Base-by-base conservation (phyloP, 2,797 vertebrate species). In the Microtus agrestis region DNA sequence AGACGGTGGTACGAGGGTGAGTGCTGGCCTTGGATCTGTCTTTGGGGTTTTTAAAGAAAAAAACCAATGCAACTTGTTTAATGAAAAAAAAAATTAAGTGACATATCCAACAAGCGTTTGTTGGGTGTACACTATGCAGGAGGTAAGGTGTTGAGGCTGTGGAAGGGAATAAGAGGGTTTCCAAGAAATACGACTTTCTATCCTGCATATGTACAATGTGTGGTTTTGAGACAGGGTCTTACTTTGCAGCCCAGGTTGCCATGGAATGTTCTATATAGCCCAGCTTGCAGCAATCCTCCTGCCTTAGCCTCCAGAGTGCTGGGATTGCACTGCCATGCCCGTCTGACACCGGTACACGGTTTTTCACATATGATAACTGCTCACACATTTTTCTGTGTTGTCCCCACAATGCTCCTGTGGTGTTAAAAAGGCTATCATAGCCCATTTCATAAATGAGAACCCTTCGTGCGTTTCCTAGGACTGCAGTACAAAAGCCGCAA, bases 391-490 rank as follows among this genome's bases (percentile, higher is more conserved):
- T 6, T 37, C 34, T 61, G 84, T 29, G 8, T 8, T 27, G 71
- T 46, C 11, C 54, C 17, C 19, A 15, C 1, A 3, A n/a, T 6
- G 15, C 8, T 56, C 40, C 3, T 1, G 4, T 0, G 59, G 51
- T 51, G 2, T 4, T 14, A 56, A 15, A 65, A 73, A 25, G 25
- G n/a, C 0, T 4, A 8, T 0, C 2, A 10, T 3, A 0, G 6
- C 63, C 25, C 15, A 3, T 3, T 43, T 81, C 71, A 61, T 11
- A 43, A 71, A 27, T 27, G 77, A 91, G 78, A 56, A 40, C 7
- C 0, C 34, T 48, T n/a, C 17, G 0, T 25, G 12, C 8, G 29
- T 79, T 77, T 23, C 59, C 23, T 34, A 11, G 2, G 61, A 11
- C 29, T 21, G 4, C 61, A 13, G 31, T n/a, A 40, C 19, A 59